Percentiles rank a stretch among this genome's conserved stretches.
phyloP scores from a whole-genome alignment of 2,888 invertebrate genomes.

The Vesta saturnalis region DNA sequence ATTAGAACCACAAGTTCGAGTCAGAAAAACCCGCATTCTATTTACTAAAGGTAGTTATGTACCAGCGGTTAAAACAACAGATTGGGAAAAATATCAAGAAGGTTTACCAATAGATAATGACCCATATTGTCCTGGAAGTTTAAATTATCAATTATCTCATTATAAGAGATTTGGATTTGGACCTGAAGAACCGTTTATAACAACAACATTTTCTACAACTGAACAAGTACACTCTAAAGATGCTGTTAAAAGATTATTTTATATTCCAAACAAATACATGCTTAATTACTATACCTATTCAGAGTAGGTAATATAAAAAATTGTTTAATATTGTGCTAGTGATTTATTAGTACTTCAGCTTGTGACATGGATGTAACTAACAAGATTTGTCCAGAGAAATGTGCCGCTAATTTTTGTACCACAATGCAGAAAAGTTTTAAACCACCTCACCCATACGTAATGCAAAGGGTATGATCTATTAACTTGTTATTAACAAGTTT shows the following conservation, averaged over 20 bases:
- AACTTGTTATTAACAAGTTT: neutral
- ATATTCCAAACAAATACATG: slow-evolving; percentile 57
- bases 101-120: slow-evolving; percentile 65
- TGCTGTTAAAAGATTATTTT: slow-evolving; percentile 47
- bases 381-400: slow-evolving; percentile 30
- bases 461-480: slow-evolving; percentile 61
- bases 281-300: slow-evolving; percentile 49
- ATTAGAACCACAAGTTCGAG: neutral
- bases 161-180: slow-evolving; percentile 61
- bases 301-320: slow-evolving; percentile 39
- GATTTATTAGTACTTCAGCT: slow-evolving; percentile 39
- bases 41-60: slow-evolving; percentile 60
- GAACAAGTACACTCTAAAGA: slow-evolving; percentile 62
- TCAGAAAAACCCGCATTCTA: slow-evolving; percentile 22
- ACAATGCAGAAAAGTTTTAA: slow-evolving; percentile 67
- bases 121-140: slow-evolving; percentile 62
- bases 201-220: slow-evolving; percentile 65
- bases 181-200: slow-evolving; percentile 59
- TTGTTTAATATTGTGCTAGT: neutral
- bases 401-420: slow-evolving; percentile 62
- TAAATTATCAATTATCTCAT: slow-evolving; percentile 63
- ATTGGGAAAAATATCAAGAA: slow-evolving; percentile 63
- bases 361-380: slow-evolving; percentile 29
- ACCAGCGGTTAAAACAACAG: slow-evolving; percentile 61
- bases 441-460: slow-evolving; percentile 63